Evolutionary conservation across 37 sponge, comb jelly and placozoan species (phyloP).

Genomic region (Spongia lamella): DNA sequence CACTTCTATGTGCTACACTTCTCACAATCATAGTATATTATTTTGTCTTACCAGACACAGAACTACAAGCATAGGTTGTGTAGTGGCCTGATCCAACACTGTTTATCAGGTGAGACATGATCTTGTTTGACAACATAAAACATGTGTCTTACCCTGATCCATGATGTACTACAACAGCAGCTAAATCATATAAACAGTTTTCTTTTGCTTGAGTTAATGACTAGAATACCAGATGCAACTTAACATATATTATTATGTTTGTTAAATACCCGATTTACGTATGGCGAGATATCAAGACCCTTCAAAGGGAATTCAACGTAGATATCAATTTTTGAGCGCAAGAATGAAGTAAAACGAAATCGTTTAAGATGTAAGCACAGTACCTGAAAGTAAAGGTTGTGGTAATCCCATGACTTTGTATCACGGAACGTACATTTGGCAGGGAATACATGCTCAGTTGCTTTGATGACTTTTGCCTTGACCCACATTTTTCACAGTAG

Average conservation of each 20-base stretch:
- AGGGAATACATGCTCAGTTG: slow-evolving; percentile 42
- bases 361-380: slow-evolving; percentile 50
- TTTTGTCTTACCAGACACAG: slow-evolving; percentile 56
- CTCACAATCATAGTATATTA: background rate
- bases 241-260: too few species aligned
- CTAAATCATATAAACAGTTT: slow-evolving; percentile 48
- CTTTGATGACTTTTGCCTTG: slow-evolving; percentile 59
- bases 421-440: slow-evolving; percentile 37
- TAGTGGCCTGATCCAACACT: slow-evolving; percentile 78
- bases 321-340: slow-evolving; percentile 47
- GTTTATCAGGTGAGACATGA: background rate
- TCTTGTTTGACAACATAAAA: background rate
- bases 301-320: slow-evolving; percentile 48
- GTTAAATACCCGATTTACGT: background rate
- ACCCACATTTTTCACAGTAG: slow-evolving; percentile 51
- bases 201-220: too few species aligned
- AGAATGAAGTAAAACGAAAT: slow-evolving; percentile 45
- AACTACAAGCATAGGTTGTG: slow-evolving; percentile 68
- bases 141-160: slow-evolving; percentile 68
- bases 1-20: background rate
- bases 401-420: background rate
- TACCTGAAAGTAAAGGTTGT: slow-evolving; percentile 30
- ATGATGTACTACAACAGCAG: slow-evolving; percentile 76
- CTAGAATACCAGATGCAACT: too few species aligned
- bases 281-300: slow-evolving; percentile 58